These are phyloP conservation scores for Vulpes vulpes DNA, from an alignment of 2,113 vertebrate genomes.

Conservation along the genomic window DNA sequence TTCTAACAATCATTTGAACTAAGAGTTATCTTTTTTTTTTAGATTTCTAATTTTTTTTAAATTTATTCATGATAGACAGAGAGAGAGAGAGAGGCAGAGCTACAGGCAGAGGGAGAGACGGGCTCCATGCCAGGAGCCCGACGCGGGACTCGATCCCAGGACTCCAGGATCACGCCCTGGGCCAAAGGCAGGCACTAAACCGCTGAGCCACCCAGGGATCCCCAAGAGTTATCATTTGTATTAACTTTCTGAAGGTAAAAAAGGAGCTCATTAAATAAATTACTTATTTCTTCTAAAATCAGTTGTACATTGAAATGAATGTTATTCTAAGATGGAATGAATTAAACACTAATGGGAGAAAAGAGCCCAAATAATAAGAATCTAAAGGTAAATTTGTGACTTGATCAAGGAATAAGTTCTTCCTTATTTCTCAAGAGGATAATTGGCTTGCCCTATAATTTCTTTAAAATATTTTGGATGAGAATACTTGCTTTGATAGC, in stretches of 20 bases:
- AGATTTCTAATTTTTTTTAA: too few species aligned
- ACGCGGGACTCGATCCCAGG: too few species aligned
- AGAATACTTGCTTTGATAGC: background rate
- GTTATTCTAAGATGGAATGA: slow-evolving; percentile 20
- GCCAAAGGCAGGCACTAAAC: too few species aligned
- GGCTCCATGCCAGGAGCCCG: too few species aligned
- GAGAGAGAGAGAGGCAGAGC: too few species aligned
- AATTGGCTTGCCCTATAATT: background rate
- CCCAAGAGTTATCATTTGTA: background rate
- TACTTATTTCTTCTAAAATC: slow-evolving; percentile 49
- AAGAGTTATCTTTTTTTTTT: background rate
- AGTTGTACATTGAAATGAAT: slow-evolving; percentile 21
- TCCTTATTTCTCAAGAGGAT: slow-evolving; percentile 21
- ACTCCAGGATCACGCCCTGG: too few species aligned
- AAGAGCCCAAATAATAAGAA: background rate
- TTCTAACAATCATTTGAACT: background rate
- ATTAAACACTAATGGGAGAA: slow-evolving; percentile 1
- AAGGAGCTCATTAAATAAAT: slow-evolving; percentile 21
- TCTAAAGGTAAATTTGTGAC: background rate
- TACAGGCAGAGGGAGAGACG: too few species aligned
- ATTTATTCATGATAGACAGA: too few species aligned
- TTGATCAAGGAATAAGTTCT: slow-evolving; percentile 32
- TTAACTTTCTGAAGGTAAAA: background rate
- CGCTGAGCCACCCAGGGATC: too few species aligned
- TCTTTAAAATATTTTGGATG: slow-evolving; percentile 36